Conservation (phyloP, 2,113 vertebrate genomes). For the Varanus salvator region DNA sequence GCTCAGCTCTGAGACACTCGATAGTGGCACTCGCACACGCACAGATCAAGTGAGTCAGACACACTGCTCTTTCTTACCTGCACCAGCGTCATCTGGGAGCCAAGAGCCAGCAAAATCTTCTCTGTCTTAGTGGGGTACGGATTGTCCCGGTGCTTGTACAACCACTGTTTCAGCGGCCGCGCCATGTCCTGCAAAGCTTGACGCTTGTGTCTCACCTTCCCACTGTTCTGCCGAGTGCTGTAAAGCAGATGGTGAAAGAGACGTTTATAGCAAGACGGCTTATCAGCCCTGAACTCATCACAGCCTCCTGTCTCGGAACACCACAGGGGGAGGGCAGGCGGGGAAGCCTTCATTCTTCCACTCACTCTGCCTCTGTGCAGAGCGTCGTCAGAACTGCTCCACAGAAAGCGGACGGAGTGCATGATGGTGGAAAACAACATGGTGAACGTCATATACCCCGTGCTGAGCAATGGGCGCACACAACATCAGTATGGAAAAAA, state of each 20-base stretch:
- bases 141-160: slow-evolving; percentile 98
- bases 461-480: not conserved
- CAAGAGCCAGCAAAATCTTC: slow-evolving; percentile 95
- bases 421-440: not conserved
- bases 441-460: not conserved
- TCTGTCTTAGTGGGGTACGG: slow-evolving; percentile 98
- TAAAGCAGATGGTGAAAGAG: slow-evolving; percentile 38
- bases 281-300: not conserved
- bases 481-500: not conserved
- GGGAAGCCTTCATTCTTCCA: not conserved
- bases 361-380: not conserved
- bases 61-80: slow-evolving; percentile 83
- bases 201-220: slow-evolving; percentile 94
- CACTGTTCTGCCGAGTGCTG: slow-evolving; percentile 89
- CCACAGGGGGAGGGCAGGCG: not conserved
- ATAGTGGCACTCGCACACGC: not conserved
- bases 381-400: not conserved
- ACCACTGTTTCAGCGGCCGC: slow-evolving; percentile 95
- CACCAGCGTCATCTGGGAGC: slow-evolving; percentile 98
- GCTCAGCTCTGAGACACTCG: not conserved
- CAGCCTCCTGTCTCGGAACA: too few species aligned
- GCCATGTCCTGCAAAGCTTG: slow-evolving; percentile 97
- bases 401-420: not conserved
- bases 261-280: not conserved
- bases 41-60: not conserved